phyloP scores from a whole-genome alignment of 2,797 vertebrate species.

The Paedocypris micromegethes region DNA sequence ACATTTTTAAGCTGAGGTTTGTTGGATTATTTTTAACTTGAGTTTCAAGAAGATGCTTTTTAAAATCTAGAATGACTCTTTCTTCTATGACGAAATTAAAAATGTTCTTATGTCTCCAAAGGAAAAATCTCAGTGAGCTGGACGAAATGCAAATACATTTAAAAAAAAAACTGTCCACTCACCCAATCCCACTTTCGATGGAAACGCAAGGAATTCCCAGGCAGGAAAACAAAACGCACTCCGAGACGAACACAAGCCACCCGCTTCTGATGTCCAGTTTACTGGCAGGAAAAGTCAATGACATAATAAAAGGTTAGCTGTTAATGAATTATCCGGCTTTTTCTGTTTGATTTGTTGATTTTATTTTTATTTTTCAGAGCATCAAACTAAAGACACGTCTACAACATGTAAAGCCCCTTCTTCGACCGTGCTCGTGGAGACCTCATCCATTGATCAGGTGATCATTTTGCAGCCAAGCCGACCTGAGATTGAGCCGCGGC shows the following conservation, averaged over 20 bases:
- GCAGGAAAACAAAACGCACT: conserved; percentile 36
- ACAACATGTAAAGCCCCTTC: conserved; percentile 32
- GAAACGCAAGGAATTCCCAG: conserved; percentile 41
- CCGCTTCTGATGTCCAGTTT: conserved; percentile 77
- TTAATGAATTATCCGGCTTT: conserved; percentile 4
- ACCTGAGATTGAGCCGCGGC: conserved; percentile 35
- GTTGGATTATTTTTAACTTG: too few species aligned
- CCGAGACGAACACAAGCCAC: conserved; percentile 47
- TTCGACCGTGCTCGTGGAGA: conserved; percentile 32
- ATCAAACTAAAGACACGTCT: conserved; percentile 42
- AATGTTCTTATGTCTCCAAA: conserved; percentile 52
- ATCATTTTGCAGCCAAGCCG: conserved; percentile 27
- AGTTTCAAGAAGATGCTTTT: too few species aligned
- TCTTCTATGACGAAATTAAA: neutral
- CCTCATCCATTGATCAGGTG: conserved; percentile 11
- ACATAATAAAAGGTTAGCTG: conserved; percentile 73
- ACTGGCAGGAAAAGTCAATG: conserved; percentile 77
- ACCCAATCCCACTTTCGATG: conserved; percentile 59
- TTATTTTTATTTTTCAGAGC: conserved; percentile 31
- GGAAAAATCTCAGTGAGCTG: conserved; percentile 86
- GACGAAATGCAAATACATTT: conserved; percentile 93
- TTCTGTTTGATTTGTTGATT: neutral
- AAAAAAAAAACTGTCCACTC: conserved; percentile 76
- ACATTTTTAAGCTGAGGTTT: too few species aligned
- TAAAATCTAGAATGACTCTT: neutral